These are phyloP conservation scores for Drosophila bocqueti DNA, from an alignment of 1,140 invertebrate species.

Conservation along the genomic window DNA sequence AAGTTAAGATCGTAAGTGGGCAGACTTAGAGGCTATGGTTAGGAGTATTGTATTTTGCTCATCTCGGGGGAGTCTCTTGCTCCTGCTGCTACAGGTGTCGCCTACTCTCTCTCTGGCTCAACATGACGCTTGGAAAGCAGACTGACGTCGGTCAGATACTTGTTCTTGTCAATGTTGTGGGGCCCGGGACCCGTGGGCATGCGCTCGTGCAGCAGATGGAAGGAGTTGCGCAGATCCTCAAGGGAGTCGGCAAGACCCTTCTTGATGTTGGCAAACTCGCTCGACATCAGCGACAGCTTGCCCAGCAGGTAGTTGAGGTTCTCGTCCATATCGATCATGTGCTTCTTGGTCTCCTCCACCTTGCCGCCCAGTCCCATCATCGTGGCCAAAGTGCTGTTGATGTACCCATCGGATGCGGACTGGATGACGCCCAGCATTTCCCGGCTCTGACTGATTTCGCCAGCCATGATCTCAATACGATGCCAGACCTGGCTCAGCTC, in stretches of 20 bases:
- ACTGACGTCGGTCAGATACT: slow-evolving; percentile 70
- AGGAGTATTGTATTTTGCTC: slow-evolving; percentile 42
- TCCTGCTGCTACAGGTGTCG: neutral
- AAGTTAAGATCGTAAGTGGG: slow-evolving; percentile 43
- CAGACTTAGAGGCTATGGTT: slow-evolving; percentile 62
- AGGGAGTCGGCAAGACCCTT: slow-evolving; percentile 89
- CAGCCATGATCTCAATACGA: slow-evolving; percentile 95
- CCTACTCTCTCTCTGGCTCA: slow-evolving; percentile 49
- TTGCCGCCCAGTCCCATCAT: slow-evolving; percentile 93
- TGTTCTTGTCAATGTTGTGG: slow-evolving; percentile 62
- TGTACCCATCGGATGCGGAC: slow-evolving; percentile 91
- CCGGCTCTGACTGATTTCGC: slow-evolving; percentile 91
- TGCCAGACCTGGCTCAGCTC: slow-evolving; percentile 95
- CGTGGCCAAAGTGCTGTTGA: slow-evolving; percentile 92
- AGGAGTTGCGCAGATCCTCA: slow-evolving; percentile 90
- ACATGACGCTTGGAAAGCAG: slow-evolving; percentile 59
- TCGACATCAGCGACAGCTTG: slow-evolving; percentile 91
- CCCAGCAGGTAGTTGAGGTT: slow-evolving; percentile 95
- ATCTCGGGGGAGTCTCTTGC: neutral
- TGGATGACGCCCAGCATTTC: slow-evolving; percentile 91
- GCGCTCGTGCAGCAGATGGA: slow-evolving; percentile 89
- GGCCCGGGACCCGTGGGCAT: slow-evolving; percentile 71
- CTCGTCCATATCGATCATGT: slow-evolving; percentile 92
- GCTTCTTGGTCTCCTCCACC: slow-evolving; percentile 91
- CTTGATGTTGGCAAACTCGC: slow-evolving; percentile 95